Evolutionary conservation across 2,888 invertebrate species (phyloP).

Genomic region (Lottia scabra): DNA sequence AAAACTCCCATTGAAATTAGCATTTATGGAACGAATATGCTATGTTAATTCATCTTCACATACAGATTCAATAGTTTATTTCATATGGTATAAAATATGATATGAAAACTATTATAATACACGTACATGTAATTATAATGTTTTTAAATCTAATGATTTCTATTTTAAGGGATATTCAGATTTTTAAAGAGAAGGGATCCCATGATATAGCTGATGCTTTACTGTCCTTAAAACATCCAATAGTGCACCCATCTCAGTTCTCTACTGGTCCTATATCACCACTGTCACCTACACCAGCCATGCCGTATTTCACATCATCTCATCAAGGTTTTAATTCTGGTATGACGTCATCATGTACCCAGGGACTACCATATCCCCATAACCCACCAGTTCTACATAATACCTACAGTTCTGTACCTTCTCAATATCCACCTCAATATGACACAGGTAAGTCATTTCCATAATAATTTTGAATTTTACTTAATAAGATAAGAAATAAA

Average conservation of each 20-base stretch:
- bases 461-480: too few relatives aligned
- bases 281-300: conserved; percentile 36
- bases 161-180: conserved; percentile 58
- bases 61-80: not conserved
- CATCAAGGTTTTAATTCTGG: conserved; percentile 40
- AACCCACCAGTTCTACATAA: conserved; percentile 39
- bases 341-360: conserved; percentile 21
- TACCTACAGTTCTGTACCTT: conserved; percentile 38
- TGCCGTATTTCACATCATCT: conserved; percentile 30
- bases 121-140: too few relatives aligned
- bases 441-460: not conserved
- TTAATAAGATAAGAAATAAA: too few relatives aligned
- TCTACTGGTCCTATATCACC: conserved; percentile 70
- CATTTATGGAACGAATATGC: conserved; percentile 1
- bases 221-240: conserved; percentile 87
- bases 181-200: conserved; percentile 63
- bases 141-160: conserved; percentile 8
- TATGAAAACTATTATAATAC: too few relatives aligned
- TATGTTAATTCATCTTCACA: not conserved
- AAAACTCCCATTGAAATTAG: not conserved
- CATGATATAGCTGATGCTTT: conserved; percentile 88
- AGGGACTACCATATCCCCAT: conserved; percentile 36
- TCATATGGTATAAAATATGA: too few relatives aligned
- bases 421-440: conserved; percentile 34
- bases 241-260: conserved; percentile 78